Evolutionary conservation across 2,113 vertebrate species (phyloP).

Genomic region (Mixornis gularis): DNA sequence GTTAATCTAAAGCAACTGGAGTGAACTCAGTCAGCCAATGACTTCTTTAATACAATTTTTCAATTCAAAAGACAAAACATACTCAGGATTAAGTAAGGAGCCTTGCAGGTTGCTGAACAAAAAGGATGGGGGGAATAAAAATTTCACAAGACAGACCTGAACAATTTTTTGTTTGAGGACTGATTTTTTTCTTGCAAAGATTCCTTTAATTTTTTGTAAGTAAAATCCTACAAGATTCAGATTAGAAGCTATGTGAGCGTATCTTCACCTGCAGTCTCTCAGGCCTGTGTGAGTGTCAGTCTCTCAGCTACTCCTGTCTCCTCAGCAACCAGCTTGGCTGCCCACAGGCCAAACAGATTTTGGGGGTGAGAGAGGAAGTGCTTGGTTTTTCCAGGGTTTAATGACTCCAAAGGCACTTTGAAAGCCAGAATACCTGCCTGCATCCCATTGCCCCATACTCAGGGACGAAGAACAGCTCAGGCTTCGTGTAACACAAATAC

Average conservation of each 20-base stretch:
- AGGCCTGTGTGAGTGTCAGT: not conserved
- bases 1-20: not conserved
- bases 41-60: not conserved
- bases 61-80: not conserved
- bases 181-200: not conserved
- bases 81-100: not conserved
- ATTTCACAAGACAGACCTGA: not conserved
- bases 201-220: not conserved
- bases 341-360: not conserved
- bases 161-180: not conserved
- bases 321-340: not conserved
- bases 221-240: not conserved
- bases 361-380: not conserved
- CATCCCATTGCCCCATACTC: accelerated
- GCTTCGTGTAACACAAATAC: accelerated
- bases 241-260: not conserved
- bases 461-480: not conserved
- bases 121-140: not conserved
- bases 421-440: not conserved
- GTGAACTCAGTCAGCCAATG: not conserved
- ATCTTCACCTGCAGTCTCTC: not conserved
- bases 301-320: not conserved
- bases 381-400: not conserved
- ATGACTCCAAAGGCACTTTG: not conserved
- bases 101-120: not conserved